phyloP scores from a whole-genome alignment of 2,797 vertebrate genomes.

The Sebastolobus altivelis region DNA sequence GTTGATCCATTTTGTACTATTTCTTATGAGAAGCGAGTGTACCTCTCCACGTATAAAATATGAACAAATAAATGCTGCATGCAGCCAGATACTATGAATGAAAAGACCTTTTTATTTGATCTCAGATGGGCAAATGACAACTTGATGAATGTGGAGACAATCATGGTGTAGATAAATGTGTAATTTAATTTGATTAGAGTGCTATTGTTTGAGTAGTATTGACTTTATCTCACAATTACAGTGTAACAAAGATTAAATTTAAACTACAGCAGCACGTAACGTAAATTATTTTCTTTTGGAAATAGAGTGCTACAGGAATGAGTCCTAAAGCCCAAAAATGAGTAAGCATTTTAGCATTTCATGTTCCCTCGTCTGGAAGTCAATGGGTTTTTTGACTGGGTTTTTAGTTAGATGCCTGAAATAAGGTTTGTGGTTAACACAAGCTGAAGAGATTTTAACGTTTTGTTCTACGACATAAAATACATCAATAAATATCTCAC shows the following conservation, averaged over 20 bases:
- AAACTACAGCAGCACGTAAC: neutral
- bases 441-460: no score
- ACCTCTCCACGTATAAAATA: constrained; percentile 83
- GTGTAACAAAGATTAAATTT: neutral
- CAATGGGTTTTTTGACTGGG: no score
- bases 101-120: constrained; percentile 45
- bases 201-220: neutral
- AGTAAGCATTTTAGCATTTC: no score
- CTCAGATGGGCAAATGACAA: neutral
- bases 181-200: neutral
- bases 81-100: constrained; percentile 82
- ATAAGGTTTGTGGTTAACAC: no score
- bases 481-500: no score
- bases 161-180: neutral
- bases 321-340: no score
- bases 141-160: neutral
- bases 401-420: no score
- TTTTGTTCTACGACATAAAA: no score
- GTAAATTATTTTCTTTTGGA: neutral
- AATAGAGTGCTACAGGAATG: neutral
- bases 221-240: neutral
- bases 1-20: constrained; percentile 86
- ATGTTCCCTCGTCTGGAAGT: no score
- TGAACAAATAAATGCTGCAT: constrained; percentile 92
- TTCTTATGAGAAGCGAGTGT: constrained; percentile 84